These are phyloP conservation scores for Drosophila mimetica DNA, from an alignment of 2,888 invertebrate species.

Conservation along the genomic window DNA sequence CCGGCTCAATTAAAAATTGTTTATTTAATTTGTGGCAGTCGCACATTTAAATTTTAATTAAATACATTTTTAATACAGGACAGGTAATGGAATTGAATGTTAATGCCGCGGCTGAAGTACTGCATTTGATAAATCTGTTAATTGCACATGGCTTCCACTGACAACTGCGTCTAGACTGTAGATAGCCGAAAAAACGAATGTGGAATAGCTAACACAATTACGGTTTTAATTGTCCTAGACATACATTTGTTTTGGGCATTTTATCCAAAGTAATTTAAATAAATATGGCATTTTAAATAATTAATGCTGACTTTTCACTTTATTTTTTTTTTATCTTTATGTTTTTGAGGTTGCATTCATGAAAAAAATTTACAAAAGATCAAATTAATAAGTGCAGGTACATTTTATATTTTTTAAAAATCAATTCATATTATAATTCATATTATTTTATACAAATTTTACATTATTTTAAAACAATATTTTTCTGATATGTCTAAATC, in stretches of 20 bases:
- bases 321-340: too few relatives aligned
- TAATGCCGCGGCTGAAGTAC: conserved; percentile 23
- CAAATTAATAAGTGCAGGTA: too few relatives aligned
- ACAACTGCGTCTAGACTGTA: conserved; percentile 29
- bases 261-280: background rate
- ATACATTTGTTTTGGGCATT: background rate
- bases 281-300: background rate
- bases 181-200: background rate
- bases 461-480: too few relatives aligned
- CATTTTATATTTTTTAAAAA: too few relatives aligned
- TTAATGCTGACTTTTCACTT: background rate
- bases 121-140: conserved; percentile 42
- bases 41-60: conserved; percentile 72
- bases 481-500: too few relatives aligned
- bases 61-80: conserved; percentile 59
- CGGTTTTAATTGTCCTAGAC: background rate
- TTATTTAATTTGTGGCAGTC: conserved; percentile 72
- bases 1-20: conserved; percentile 73
- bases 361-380: too few relatives aligned
- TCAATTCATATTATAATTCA: too few relatives aligned
- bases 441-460: too few relatives aligned
- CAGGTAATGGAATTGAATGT: conserved; percentile 47
- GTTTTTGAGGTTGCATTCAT: too few relatives aligned
- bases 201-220: background rate
- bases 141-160: conserved; percentile 26